Conservation (phyloP, 1,140 invertebrate genomes). For the Leptinotarsa defecta region DNA sequence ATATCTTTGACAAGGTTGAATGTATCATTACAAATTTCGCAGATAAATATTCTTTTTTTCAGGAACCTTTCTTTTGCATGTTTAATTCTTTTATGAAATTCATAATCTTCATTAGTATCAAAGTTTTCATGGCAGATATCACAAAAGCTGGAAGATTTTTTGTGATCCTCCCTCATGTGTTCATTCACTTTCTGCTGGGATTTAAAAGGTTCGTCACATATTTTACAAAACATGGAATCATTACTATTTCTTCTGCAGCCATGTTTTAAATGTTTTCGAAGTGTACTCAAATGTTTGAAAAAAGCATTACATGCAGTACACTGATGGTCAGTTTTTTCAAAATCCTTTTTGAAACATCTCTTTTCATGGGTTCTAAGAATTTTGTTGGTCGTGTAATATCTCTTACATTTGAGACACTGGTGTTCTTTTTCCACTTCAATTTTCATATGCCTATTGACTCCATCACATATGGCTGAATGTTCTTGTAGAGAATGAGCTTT, state of each 20-base stretch:
- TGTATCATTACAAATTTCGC: slow-evolving; percentile 39
- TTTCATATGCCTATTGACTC: slow-evolving; percentile 22
- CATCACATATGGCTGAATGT: slow-evolving; percentile 21
- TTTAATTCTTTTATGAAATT: slow-evolving; percentile 19
- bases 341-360: background rate
- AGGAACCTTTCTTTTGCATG: slow-evolving; percentile 10
- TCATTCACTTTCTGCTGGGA: background rate
- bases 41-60: slow-evolving; percentile 36
- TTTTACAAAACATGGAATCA: slow-evolving; percentile 16
- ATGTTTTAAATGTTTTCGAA: slow-evolving; percentile 16
- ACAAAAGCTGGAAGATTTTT: slow-evolving; percentile 2
- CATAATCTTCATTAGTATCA: slow-evolving; percentile 14
- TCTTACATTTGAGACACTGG: slow-evolving; percentile 21
- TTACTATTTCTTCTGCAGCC: slow-evolving; percentile 17
- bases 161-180: slow-evolving; percentile 21
- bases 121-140: slow-evolving; percentile 16
- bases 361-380: slow-evolving; percentile 25
- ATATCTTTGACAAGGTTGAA: slow-evolving; percentile 37
- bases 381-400: slow-evolving; percentile 16
- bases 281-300: slow-evolving; percentile 9
- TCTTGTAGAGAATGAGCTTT: slow-evolving; percentile 13
- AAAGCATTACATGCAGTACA: slow-evolving; percentile 19
- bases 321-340: slow-evolving; percentile 17
- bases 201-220: slow-evolving; percentile 16
- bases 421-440: background rate